Conservation (phyloP, 2,113 vertebrate genomes). For the Oxyura jamaicensis region DNA sequence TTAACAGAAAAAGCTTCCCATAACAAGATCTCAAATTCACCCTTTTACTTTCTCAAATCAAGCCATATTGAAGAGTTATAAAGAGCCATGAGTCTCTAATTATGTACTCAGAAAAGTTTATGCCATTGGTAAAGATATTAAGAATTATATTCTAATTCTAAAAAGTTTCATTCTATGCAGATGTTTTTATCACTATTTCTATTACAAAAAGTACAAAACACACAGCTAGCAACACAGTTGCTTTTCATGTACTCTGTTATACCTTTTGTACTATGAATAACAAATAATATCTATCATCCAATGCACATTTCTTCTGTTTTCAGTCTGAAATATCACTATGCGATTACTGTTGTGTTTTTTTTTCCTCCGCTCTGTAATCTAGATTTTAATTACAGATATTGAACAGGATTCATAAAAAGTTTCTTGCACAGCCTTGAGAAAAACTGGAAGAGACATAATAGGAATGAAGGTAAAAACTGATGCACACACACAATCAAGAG, state of each 20-base stretch:
- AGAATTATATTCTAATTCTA: not conserved
- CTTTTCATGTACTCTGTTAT: not conserved
- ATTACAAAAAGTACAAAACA: not conserved
- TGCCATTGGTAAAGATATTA: not conserved
- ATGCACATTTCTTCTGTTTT: not conserved
- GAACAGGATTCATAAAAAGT: not conserved
- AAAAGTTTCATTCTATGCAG: not conserved
- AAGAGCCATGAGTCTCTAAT: not conserved
- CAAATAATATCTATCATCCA: not conserved
- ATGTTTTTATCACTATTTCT: not conserved
- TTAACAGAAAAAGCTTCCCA: not conserved
- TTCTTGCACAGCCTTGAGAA: not conserved
- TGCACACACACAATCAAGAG: not conserved
- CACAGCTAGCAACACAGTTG: not conserved
- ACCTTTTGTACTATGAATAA: not conserved
- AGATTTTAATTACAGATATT: not conserved
- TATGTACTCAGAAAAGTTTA: not conserved
- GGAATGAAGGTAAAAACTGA: not conserved
- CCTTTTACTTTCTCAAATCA: not conserved
- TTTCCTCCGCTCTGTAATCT: not conserved
- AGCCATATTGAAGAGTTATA: not conserved
- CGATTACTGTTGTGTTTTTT: accelerated
- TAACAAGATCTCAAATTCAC: not conserved
- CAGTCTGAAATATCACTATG: not conserved
- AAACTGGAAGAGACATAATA: not conserved